Conservation (phyloP, 2,888 invertebrate species). For the Xestobium rufovillosum region DNA sequence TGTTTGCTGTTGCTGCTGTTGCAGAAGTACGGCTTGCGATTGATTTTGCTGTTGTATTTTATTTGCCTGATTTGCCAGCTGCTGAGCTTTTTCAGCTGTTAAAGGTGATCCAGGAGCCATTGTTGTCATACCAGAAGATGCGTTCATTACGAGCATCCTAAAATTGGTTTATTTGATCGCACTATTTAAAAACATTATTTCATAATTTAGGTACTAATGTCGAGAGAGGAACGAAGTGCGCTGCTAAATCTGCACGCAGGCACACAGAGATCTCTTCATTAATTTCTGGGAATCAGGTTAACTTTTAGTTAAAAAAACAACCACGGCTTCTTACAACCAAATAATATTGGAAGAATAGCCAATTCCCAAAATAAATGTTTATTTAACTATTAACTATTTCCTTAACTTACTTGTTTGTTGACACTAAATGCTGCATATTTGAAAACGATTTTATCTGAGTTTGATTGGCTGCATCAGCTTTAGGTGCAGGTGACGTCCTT, state of each 20-base stretch:
- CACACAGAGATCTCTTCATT: constrained; percentile 25
- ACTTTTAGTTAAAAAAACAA: too few relatives aligned
- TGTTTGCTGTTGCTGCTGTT: constrained; percentile 34
- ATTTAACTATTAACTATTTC: too few relatives aligned
- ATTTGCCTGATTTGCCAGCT: constrained; percentile 43
- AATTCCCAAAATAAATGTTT: too few relatives aligned
- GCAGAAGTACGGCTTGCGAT: constrained; percentile 31
- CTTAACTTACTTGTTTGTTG: constrained; percentile 47
- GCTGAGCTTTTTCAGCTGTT: constrained; percentile 50
- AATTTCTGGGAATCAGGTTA: constrained; percentile 24
- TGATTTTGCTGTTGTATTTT: constrained; percentile 41
- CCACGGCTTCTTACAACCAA: too few relatives aligned
- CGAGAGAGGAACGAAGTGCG: constrained; percentile 28
- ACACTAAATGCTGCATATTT: constrained; percentile 44
- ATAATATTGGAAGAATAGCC: too few relatives aligned
- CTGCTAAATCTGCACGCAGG: constrained; percentile 16
- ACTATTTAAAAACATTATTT: neutral
- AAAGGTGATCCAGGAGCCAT: constrained; percentile 52
- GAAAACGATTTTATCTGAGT: constrained; percentile 52
- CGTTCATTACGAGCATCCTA: constrained; percentile 53
- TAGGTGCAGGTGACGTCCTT: constrained; percentile 63
- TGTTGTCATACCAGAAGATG: constrained; percentile 49
- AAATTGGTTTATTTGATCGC: constrained; percentile 14
- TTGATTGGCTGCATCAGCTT: constrained; percentile 68
- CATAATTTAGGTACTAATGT: too few relatives aligned